phyloP scores from a whole-genome alignment of 2,113 vertebrate species.

The Antechinus flavipes region DNA sequence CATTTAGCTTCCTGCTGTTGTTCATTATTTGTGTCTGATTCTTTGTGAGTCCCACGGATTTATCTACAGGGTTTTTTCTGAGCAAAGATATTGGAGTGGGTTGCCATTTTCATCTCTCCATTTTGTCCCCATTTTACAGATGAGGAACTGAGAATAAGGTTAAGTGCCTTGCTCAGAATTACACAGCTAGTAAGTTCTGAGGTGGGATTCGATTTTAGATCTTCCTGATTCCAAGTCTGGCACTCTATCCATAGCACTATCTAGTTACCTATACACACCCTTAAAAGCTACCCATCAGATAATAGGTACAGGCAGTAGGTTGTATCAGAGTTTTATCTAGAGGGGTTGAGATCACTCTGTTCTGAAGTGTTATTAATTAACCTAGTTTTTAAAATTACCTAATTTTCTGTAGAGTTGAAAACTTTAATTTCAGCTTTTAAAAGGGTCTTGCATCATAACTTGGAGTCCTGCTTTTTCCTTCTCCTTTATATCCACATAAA shows the following conservation, averaged over 20 bases:
- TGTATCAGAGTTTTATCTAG: neutral
- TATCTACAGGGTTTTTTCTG: neutral
- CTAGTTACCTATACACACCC: neutral
- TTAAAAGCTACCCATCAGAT: neutral
- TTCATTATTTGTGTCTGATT: neutral
- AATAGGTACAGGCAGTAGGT: neutral
- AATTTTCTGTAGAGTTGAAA: neutral
- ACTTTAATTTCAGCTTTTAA: neutral
- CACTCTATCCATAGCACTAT: neutral
- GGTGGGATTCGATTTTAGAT: neutral
- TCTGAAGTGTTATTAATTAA: neutral
- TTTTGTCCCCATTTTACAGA: neutral
- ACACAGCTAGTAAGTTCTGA: neutral
- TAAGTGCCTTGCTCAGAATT: neutral
- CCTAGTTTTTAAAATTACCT: neutral
- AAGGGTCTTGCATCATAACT: neutral
- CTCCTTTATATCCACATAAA: neutral
- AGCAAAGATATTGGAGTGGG: neutral
- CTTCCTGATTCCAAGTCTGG: neutral
- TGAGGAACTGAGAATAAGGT: neutral
- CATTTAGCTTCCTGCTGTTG: neutral
- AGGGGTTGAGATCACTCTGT: neutral
- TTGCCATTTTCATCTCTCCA: neutral
- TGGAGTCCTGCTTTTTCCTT: neutral
- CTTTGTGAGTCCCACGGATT: neutral